A percentile compares a stretch with the other conserved stretches of the same genome.
Evolutionary conservation across 2,888 invertebrate genomes (phyloP).

Genomic region (Tiliacea citrago): DNA sequence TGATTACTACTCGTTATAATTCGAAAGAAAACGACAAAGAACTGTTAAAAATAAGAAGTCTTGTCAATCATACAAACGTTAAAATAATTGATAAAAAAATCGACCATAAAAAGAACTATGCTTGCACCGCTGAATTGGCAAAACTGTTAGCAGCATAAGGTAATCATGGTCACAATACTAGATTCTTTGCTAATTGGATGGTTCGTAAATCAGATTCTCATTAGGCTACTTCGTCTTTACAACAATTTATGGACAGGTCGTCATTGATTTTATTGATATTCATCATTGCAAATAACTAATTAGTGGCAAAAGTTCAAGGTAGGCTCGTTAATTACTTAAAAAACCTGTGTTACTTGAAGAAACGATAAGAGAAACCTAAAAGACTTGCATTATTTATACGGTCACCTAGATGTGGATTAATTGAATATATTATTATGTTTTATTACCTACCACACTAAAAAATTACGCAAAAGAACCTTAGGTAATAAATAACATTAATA

Average conservation of each 20-base stretch:
- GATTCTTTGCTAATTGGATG: not conserved
- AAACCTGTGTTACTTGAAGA: slow-evolving; percentile 12
- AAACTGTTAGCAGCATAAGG: too few species aligned
- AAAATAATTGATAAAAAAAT: too few species aligned
- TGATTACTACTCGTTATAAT: not conserved
- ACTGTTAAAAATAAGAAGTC: not conserved
- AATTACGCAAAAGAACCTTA: too few species aligned
- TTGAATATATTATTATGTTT: too few species aligned
- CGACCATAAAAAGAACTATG: too few species aligned
- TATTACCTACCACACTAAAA: too few species aligned
- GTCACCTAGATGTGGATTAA: slow-evolving; percentile 1
- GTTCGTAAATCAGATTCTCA: slow-evolving; percentile 10
- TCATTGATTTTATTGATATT: slow-evolving; percentile 24
- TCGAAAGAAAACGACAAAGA: not conserved
- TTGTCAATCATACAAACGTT: not conserved
- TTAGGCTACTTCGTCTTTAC: not conserved
- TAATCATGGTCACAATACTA: too few species aligned
- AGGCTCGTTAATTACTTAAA: not conserved
- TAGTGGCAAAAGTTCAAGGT: slow-evolving; percentile 32
- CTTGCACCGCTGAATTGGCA: not conserved
- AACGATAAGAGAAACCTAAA: not conserved
- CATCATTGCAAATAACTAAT: slow-evolving; percentile 24
- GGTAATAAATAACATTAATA: too few species aligned
- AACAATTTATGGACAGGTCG: slow-evolving; percentile 14
- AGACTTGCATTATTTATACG: slow-evolving; percentile 12